Evolutionary conservation across 2,888 invertebrate species (phyloP).

Genomic region (Acronicta leporina): DNA sequence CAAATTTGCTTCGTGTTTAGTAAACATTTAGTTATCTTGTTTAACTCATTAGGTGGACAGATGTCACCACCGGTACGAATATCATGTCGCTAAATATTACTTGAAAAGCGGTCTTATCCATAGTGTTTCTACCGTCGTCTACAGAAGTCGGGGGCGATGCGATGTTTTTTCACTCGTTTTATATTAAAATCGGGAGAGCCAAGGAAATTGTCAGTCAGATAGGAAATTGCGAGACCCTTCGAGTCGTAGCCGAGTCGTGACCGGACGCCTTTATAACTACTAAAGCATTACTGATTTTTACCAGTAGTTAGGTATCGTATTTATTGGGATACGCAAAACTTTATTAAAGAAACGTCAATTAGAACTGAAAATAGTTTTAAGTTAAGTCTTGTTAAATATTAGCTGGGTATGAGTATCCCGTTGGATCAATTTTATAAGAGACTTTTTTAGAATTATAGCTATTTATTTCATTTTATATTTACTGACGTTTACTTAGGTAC

Average conservation of each 20-base stretch:
- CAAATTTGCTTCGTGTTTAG: too few species aligned
- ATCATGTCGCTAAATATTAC: too few species aligned
- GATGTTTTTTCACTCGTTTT: conserved; percentile 85
- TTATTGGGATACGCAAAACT: conserved; percentile 21
- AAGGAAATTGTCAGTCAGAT: conserved; percentile 88
- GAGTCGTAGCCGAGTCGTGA: conserved; percentile 68
- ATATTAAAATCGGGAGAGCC: conserved; percentile 86
- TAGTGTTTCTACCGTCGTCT: conserved; percentile 45
- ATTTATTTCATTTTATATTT: too few species aligned
- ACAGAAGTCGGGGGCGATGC: conserved; percentile 71
- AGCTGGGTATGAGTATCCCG: not conserved
- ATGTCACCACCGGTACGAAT: too few species aligned
- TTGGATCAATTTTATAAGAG: not conserved
- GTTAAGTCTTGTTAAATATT: not conserved
- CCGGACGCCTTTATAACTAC: conserved; percentile 68
- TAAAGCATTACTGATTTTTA: conserved; percentile 41
- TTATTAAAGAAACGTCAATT: not conserved
- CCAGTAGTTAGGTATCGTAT: conserved; percentile 42
- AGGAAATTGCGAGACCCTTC: conserved; percentile 82
- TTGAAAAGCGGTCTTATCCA: too few species aligned
- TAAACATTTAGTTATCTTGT: too few species aligned
- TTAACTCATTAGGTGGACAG: too few species aligned
- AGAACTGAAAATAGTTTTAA: not conserved
- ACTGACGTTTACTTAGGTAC: too few species aligned
- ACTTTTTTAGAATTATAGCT: too few species aligned